phyloP scores from a whole-genome alignment of 2,888 invertebrate genomes.

The Elmis aenea region DNA sequence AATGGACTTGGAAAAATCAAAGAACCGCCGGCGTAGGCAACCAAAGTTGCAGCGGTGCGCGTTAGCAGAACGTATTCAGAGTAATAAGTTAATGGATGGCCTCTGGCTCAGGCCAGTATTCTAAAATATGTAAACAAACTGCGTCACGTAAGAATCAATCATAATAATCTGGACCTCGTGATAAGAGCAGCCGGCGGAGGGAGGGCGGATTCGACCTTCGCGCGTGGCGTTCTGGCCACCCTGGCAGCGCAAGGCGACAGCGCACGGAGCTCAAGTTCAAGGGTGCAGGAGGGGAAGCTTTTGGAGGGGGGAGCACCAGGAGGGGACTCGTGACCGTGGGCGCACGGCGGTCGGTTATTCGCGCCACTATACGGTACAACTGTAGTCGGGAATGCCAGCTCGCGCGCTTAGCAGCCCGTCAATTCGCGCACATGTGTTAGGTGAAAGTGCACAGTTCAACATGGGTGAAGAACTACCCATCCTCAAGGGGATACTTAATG shows the following conservation, averaged over 20 bases:
- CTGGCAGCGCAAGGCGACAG: slow-evolving; percentile 28
- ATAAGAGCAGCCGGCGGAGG: slow-evolving; percentile 2
- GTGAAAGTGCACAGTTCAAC: slow-evolving; percentile 43
- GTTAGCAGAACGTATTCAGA: no score
- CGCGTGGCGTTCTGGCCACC: slow-evolving; percentile 15
- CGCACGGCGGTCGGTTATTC: slow-evolving; percentile 45
- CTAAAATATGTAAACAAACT: no score
- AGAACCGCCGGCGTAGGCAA: slow-evolving; percentile 19
- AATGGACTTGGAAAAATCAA: slow-evolving; percentile 13
- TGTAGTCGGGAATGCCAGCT: slow-evolving; percentile 45
- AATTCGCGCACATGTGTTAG: slow-evolving; percentile 38
- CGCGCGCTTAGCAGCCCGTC: slow-evolving; percentile 43
- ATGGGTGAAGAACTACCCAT: slow-evolving; percentile 90
- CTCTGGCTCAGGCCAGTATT: no score
- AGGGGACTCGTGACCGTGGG: slow-evolving; percentile 52
- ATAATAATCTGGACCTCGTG: no score
- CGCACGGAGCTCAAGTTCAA: slow-evolving; percentile 45
- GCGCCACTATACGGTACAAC: slow-evolving; percentile 49
- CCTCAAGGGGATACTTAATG: slow-evolving; percentile 84
- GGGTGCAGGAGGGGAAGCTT: slow-evolving; percentile 45
- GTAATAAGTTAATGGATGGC: no score
- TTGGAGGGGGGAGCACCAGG: slow-evolving; percentile 53
- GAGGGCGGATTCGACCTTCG: slow-evolving; percentile 21
- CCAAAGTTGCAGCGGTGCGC: no score
- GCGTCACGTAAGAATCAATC: no score